phyloP scores from a whole-genome alignment of 1,140 invertebrate genomes.

The Drosophila setifemur region DNA sequence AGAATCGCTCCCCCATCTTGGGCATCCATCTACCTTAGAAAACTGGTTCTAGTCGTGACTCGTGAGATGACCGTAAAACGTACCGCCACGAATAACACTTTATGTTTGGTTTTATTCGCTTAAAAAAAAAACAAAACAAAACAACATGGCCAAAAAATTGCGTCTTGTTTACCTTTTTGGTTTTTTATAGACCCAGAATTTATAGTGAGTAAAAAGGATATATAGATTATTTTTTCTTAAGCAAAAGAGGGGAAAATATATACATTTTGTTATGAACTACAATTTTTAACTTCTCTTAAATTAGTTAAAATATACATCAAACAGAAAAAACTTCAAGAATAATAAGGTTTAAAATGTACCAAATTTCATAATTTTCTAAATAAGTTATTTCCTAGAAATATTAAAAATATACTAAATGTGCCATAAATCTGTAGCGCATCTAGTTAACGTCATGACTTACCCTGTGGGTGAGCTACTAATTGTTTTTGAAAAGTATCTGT shows the following conservation, averaged over 20 bases:
- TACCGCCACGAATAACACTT: conserved; percentile 2
- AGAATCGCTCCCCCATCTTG: conserved; percentile 25
- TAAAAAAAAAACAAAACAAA: background rate
- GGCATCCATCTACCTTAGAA: background rate
- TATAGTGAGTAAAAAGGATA: too few species aligned
- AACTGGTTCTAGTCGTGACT: conserved; percentile 52
- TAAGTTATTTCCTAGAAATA: too few species aligned
- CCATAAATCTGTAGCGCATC: conserved; percentile 29
- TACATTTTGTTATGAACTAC: too few species aligned
- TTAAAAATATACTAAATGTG: too few species aligned
- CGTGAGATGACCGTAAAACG: conserved; percentile 20
- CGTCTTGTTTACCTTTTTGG: background rate
- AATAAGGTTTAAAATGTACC: too few species aligned
- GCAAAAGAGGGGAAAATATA: too few species aligned
- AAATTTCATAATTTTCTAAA: too few species aligned
- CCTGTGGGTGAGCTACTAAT: conserved; percentile 9
- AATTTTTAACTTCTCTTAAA: too few species aligned
- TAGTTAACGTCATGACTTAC: background rate
- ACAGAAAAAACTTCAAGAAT: too few species aligned
- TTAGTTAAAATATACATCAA: too few species aligned
- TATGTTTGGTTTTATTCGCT: background rate
- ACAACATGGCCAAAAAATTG: background rate
- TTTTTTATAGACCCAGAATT: too few species aligned
- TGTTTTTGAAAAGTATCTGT: conserved; percentile 27
- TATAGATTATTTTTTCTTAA: background rate